Evolutionary conservation across 2,113 vertebrate genomes (phyloP).

Genomic region (Progne subis): DNA sequence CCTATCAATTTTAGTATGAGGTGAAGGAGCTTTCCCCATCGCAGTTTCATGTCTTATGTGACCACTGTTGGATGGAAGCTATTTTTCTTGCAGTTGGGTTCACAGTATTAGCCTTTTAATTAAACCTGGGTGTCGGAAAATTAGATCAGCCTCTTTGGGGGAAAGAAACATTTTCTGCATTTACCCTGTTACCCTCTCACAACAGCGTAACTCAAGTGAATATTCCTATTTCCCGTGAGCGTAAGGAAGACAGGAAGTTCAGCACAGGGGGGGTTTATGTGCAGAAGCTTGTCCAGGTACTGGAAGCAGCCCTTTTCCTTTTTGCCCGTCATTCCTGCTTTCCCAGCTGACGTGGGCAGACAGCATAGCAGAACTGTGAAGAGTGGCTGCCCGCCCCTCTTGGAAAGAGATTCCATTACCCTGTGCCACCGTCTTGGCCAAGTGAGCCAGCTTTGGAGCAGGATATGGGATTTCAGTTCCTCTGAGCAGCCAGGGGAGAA

Average conservation of each 20-base stretch:
- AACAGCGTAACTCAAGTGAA: not conserved
- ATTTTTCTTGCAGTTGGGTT: not conserved
- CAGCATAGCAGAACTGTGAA: accelerated
- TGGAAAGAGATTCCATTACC: not conserved
- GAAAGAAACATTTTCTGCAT: not conserved
- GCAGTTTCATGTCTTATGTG: accelerated
- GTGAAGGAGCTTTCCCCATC: not conserved
- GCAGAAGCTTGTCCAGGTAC: not conserved
- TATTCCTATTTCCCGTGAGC: not conserved
- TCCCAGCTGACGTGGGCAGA: not conserved
- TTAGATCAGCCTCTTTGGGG: not conserved
- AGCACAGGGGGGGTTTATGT: not conserved
- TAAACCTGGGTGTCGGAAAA: not conserved
- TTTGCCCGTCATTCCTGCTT: not conserved
- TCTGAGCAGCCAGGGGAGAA: not conserved
- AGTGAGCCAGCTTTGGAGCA: not conserved
- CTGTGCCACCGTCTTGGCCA: not conserved
- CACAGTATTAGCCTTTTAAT: not conserved
- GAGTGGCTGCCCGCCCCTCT: not conserved
- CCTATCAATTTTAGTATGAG: not conserved
- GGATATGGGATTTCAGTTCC: conserved; percentile 9
- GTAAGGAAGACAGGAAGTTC: not conserved
- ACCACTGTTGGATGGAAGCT: not conserved
- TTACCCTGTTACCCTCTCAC: not conserved
- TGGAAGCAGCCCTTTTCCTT: not conserved